Evolutionary conservation across 2,888 invertebrate species (phyloP).

Genomic region (Clepsis dumicolana): DNA sequence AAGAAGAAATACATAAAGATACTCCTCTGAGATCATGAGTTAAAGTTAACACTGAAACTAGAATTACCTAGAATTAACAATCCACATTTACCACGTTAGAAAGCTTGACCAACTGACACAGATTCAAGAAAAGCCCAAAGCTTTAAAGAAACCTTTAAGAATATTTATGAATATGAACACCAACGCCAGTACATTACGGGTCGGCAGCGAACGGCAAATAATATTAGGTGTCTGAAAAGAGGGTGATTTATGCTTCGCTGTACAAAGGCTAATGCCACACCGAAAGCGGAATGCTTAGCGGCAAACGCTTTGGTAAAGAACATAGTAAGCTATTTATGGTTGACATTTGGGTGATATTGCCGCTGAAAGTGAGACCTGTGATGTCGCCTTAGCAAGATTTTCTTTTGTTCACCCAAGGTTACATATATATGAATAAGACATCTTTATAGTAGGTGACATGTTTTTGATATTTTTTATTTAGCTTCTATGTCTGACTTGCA

Average conservation of each 20-base stretch:
- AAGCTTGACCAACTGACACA: background rate
- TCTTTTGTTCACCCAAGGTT: too few species aligned
- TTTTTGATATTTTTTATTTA: too few species aligned
- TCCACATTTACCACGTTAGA: background rate
- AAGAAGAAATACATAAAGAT: too few species aligned
- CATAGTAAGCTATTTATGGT: background rate
- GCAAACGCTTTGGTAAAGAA: background rate
- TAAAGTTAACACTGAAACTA: too few species aligned
- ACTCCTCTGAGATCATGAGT: too few species aligned
- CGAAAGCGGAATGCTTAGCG: background rate
- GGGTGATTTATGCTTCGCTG: constrained; percentile 20
- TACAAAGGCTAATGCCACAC: constrained; percentile 12
- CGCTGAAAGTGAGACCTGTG: background rate
- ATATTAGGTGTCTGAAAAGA: constrained; percentile 27
- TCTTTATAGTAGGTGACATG: too few species aligned
- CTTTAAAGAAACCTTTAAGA: constrained; percentile 9
- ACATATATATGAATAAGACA: too few species aligned
- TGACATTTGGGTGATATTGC: background rate
- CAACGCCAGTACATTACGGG: constrained; percentile 27
- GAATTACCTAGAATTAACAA: too few species aligned
- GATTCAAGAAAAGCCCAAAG: background rate
- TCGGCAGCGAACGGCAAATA: constrained; percentile 25
- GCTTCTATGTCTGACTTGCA: too few species aligned
- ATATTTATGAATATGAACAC: constrained; percentile 37
- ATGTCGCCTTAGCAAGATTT: background rate